A percentile compares a stretch with the other conserved stretches of the same genome.
These are phyloP conservation scores for Drosophila incognita DNA, from an alignment of 2,888 invertebrate genomes.

Conservation along the genomic window DNA sequence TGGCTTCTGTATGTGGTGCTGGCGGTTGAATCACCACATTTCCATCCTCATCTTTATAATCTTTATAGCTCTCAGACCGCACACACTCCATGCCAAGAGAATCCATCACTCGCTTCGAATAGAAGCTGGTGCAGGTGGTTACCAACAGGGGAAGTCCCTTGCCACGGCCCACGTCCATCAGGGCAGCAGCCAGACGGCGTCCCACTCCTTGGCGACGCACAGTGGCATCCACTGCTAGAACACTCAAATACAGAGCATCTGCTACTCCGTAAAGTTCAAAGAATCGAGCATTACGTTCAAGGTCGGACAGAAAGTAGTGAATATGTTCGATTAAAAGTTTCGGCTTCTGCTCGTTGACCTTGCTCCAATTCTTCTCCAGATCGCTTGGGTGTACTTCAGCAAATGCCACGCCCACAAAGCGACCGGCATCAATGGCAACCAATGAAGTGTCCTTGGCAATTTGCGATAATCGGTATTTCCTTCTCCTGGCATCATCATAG, in stretches of 20 bases:
- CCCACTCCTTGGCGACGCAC: conserved; percentile 68
- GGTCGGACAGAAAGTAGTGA: conserved; percentile 56
- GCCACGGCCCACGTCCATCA: conserved; percentile 61
- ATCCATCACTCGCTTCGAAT: conserved; percentile 65
- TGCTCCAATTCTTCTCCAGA: conserved; percentile 33
- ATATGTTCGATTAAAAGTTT: conserved; percentile 47
- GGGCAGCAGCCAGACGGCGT: conserved; percentile 52
- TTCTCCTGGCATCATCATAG: conserved; percentile 6
- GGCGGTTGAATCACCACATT: conserved; percentile 64
- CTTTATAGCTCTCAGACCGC: conserved; percentile 47
- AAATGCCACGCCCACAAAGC: conserved; percentile 52
- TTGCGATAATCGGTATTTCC: conserved; percentile 31
- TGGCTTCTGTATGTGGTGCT: conserved; percentile 56
- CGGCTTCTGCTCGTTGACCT: conserved; percentile 25
- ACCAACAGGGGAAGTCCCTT: conserved; percentile 57
- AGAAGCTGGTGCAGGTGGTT: conserved; percentile 72
- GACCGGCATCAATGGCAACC: conserved; percentile 47
- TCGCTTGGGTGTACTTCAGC: conserved; percentile 37
- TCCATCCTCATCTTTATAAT: conserved; percentile 63
- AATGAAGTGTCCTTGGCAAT: conserved; percentile 50
- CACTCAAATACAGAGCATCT: conserved; percentile 58
- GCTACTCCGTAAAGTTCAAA: conserved; percentile 51
- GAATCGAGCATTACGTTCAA: conserved; percentile 65
- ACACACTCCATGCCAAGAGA: conserved; percentile 65
- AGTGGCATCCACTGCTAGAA: conserved; percentile 49